Evolutionary conservation across 2,113 vertebrate genomes (phyloP).

Genomic region (Cinclus cinclus): DNA sequence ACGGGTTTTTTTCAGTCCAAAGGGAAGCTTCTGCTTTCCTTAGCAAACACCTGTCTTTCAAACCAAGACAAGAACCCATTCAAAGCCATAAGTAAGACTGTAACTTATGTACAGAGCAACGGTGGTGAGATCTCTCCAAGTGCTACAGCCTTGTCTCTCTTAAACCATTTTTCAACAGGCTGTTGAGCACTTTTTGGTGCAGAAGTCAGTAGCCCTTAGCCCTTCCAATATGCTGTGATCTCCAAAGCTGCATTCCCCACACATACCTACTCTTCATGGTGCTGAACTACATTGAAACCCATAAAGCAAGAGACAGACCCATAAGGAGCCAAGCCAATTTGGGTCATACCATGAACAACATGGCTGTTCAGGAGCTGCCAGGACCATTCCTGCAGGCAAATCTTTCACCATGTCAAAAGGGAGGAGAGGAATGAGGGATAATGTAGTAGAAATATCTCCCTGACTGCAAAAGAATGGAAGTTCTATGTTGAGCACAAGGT

Average conservation of each 20-base stretch:
- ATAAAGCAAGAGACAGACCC: background rate
- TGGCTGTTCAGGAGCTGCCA: rapidly evolving
- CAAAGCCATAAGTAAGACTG: background rate
- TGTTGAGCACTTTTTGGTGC: background rate
- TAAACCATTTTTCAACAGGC: background rate
- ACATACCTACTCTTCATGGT: background rate
- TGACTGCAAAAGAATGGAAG: background rate
- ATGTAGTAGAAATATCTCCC: background rate
- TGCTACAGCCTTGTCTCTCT: background rate
- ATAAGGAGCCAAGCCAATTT: background rate
- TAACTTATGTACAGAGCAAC: rapidly evolving
- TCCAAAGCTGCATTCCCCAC: background rate
- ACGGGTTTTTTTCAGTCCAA: too few relatives aligned
- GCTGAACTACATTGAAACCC: background rate
- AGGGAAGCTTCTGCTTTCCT: too few relatives aligned
- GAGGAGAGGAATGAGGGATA: background rate
- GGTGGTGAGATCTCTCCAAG: background rate
- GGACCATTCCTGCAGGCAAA: background rate
- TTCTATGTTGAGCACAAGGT: background rate
- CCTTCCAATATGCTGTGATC: background rate
- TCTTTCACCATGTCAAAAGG: background rate
- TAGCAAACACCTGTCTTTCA: too few relatives aligned
- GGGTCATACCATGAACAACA: background rate
- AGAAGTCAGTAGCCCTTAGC: background rate
- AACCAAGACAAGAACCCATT: too few relatives aligned